Base-by-base conservation (phyloP, 2,888 invertebrate species). In the Apamea epomidion region DNA sequence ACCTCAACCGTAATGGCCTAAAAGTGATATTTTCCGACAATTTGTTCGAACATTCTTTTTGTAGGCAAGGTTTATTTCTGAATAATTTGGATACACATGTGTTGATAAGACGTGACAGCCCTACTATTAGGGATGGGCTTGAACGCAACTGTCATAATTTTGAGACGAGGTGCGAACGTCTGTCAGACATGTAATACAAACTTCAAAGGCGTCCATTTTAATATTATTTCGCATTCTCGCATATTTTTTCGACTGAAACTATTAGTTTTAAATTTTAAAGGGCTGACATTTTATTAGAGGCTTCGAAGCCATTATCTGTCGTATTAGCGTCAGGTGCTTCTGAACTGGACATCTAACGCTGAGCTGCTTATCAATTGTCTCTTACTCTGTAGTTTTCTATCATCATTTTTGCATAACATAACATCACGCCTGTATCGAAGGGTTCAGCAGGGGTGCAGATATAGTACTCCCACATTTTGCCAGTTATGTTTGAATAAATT, bases 11-110 rank as follows among this genome's bases (percentile, higher is more conserved):
- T 89, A 89, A 82, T 87, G 74, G 81, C 81, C 80, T 81, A 89
- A 84, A 87, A 87, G 89, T 88, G 85, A 88, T 89, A 89, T 85
- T 85, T 86, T 80, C 80, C 83, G 85, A 86, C 85, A 88, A 89
- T 89, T 90, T 90, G 90, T 87, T 84, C 58, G 60, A 76, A 87
- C 84, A 80, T 85, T 84, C 45, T 76, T 74, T 86, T 78, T 76
- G 71, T 68, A 80, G 74, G 88, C 76, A 68, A 86, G 70, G 80
- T 68, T 85, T 87, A 54, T 69, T 80, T 85, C 14, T 78, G 82
- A 81, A 85, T 87, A 78, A 74, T 82, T 86, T 88, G 68, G 60
- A 77, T 81, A 73, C 67, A 68, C 71, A 76, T 80, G 74, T 73
- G 75, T 86, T 87, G 76, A 80, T 73, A 71, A 67, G 67, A 82